These are phyloP conservation scores for Danio albolineatus DNA, from an alignment of 2,797 vertebrate species.

Conservation along the genomic window DNA sequence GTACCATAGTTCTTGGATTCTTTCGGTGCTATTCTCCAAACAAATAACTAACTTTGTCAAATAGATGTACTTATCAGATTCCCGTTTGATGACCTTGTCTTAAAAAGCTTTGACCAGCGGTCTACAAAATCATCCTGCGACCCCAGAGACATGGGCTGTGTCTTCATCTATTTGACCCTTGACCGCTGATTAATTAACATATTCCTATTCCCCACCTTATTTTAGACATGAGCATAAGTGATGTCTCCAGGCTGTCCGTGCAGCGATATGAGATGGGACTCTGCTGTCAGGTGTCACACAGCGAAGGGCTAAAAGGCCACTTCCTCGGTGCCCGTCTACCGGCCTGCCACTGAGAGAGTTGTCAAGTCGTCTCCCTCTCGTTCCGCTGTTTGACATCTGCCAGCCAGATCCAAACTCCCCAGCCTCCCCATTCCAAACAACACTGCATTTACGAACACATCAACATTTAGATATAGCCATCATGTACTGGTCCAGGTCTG, in stretches of 20 bases:
- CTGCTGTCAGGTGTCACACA: slow-evolving; percentile 79
- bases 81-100: slow-evolving; percentile 42
- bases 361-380: slow-evolving; percentile 68
- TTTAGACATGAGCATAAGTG: slow-evolving; percentile 32
- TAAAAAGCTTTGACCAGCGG: slow-evolving; percentile 39
- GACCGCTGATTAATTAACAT: slow-evolving; percentile 57
- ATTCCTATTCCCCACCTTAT: slow-evolving; percentile 54
- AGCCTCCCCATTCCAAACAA: slow-evolving; percentile 74
- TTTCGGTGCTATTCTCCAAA: not conserved
- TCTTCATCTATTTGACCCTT: slow-evolving; percentile 54
- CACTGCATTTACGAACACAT: slow-evolving; percentile 76
- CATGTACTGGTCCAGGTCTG: slow-evolving; percentile 91
- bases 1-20: not conserved
- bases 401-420: slow-evolving; percentile 75
- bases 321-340: slow-evolving; percentile 57
- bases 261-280: slow-evolving; percentile 55
- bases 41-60: slow-evolving; percentile 20
- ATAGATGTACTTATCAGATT: slow-evolving; percentile 32
- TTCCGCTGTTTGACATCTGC: slow-evolving; percentile 80
- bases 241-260: slow-evolving; percentile 49
- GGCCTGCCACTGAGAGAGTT: slow-evolving; percentile 78
- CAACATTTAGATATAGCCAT: slow-evolving; percentile 98
- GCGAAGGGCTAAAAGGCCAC: slow-evolving; percentile 69
- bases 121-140: slow-evolving; percentile 71
- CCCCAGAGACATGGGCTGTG: slow-evolving; percentile 67